These are phyloP conservation scores for Zygaena filipendulae DNA, from an alignment of 2,888 invertebrate species.

Conservation along the genomic window DNA sequence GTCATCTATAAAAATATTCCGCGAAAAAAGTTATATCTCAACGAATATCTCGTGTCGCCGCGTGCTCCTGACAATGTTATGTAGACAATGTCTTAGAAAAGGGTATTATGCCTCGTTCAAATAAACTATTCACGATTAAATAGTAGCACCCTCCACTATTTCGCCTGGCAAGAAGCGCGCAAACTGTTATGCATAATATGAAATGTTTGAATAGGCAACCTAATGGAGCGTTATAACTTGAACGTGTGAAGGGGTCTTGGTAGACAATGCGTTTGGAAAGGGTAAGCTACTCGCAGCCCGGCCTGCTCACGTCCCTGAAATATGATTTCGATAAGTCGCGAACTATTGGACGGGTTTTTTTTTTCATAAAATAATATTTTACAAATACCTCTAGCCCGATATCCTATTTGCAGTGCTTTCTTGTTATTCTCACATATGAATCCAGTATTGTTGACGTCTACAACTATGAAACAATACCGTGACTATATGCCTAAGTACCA, in stretches of 20 bases:
- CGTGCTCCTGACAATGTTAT: conserved; percentile 63
- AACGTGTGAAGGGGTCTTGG: conserved; percentile 33
- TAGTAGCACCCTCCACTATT: no score
- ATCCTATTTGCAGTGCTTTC: no score
- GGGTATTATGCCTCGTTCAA: conserved; percentile 50
- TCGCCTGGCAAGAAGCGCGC: no score
- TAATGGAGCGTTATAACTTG: no score
- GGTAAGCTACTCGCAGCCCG: conserved; percentile 57
- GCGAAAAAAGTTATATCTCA: conserved; percentile 56
- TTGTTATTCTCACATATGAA: no score
- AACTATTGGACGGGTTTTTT: conserved; percentile 51
- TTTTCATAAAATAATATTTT: conserved; percentile 53
- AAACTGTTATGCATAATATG: conserved; percentile 6
- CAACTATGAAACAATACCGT: no score
- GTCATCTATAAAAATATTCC: conserved; percentile 54
- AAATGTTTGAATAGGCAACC: no score
- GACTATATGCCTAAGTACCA: no score
- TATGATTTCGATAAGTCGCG: conserved; percentile 65
- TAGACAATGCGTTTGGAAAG: conserved; percentile 51
- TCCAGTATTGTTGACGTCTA: no score
- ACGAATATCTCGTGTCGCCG: conserved; percentile 60
- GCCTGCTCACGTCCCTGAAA: conserved; percentile 60
- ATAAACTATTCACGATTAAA: no score
- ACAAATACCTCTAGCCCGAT: no score
- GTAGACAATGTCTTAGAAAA: conserved; percentile 61